Evolutionary conservation across 1,140 invertebrate genomes (phyloP).

Genomic region (Drosophila arizonae): DNA sequence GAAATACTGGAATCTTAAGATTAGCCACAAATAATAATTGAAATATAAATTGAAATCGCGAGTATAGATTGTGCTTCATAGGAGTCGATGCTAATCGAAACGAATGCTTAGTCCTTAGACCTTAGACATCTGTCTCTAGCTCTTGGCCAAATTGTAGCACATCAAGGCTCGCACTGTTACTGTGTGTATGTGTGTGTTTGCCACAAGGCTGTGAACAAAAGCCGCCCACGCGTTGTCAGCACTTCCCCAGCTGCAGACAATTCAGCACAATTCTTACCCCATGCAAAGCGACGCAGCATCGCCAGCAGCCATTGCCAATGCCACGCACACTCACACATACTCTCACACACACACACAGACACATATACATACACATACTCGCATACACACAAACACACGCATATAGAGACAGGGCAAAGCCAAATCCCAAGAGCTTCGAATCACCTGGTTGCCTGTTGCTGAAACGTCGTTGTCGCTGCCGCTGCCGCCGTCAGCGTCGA

Average conservation of each 20-base stretch:
- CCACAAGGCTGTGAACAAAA: constrained; percentile 4
- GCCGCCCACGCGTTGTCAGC: constrained; percentile 7
- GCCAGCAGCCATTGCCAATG: constrained; percentile 7
- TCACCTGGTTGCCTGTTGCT: constrained; percentile 42
- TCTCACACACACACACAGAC: constrained; percentile 3
- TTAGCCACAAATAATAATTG: no score
- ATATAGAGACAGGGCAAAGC: constrained; percentile 8
- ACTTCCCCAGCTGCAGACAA: constrained; percentile 6
- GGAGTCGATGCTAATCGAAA: no score
- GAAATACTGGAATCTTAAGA: no score
- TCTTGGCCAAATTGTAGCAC: neutral
- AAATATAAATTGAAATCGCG: no score
- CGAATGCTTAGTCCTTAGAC: no score
- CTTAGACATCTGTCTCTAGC: neutral
- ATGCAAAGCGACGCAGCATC: constrained; percentile 4
- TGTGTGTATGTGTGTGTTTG: neutral
- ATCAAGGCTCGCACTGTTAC: neutral
- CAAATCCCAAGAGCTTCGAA: constrained; percentile 18
- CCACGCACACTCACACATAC: constrained; percentile 10
- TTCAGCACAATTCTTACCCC: constrained; percentile 8
- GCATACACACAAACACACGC: constrained; percentile 1
- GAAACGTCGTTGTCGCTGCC: constrained; percentile 15
- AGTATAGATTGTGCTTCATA: no score
- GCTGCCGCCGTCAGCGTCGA: constrained; percentile 9
- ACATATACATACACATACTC: neutral